Evolutionary conservation across 2,888 invertebrate species (phyloP).

Genomic region (Watsonalla binaria): DNA sequence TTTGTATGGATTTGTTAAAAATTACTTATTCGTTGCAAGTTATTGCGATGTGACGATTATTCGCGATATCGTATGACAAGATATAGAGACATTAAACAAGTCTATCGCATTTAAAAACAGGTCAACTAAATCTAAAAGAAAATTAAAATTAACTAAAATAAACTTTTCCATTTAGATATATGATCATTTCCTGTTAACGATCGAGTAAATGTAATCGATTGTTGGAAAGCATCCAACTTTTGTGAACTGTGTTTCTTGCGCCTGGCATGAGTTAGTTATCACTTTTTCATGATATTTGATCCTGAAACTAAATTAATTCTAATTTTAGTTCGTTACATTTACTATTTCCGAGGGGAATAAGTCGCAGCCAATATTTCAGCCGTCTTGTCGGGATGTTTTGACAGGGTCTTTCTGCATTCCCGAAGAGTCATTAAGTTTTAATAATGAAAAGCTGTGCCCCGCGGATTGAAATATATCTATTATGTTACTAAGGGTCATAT

Average conservation of each 20-base stretch:
- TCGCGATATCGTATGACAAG: too few species aligned
- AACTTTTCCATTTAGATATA: conserved; percentile 41
- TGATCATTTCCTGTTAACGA: conserved; percentile 58
- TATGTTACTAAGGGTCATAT: too few species aligned
- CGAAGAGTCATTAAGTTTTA: too few species aligned
- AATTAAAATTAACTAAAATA: conserved; percentile 31
- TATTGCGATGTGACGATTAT: too few species aligned
- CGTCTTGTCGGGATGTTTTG: too few species aligned
- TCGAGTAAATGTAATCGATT: conserved; percentile 70
- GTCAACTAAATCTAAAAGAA: conserved; percentile 2
- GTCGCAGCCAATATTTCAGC: background rate
- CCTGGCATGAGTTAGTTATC: conserved; percentile 63
- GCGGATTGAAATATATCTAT: too few species aligned
- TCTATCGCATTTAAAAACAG: background rate
- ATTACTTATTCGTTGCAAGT: too few species aligned
- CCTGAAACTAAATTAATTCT: conserved; percentile 62
- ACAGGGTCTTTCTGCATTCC: too few species aligned
- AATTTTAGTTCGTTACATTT: conserved; percentile 57
- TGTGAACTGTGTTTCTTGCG: conserved; percentile 50
- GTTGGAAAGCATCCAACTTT: conserved; percentile 64
- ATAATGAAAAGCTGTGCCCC: too few species aligned
- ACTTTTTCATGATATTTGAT: conserved; percentile 59
- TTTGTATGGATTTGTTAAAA: too few species aligned
- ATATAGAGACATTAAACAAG: conserved; percentile 1
- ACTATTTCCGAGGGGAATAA: conserved; percentile 25